Evolutionary conservation across 2,888 invertebrate genomes (phyloP), one percentile per base, ranked within the genome.

Genomic region (Coecobrya sp.): DNA sequence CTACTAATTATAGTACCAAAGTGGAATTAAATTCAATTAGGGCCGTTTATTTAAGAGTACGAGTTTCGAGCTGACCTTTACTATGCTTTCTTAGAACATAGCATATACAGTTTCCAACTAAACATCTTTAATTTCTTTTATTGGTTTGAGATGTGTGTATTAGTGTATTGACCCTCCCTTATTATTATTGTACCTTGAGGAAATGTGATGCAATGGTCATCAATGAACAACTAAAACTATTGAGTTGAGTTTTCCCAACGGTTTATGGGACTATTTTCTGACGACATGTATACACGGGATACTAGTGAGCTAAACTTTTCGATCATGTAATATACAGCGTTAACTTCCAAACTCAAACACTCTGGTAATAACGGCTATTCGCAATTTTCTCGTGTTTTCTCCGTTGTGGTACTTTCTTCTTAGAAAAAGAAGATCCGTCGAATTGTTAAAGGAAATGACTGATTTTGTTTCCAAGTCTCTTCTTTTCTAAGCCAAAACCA

Each of bases 1-100:
- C 13, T 16, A 13, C 76, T 76, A 76, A 76, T 76, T 76, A n/a
- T n/a, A 76, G 76, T 45, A 49, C 76, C 49, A 76, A 49, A 76
- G 13, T 49, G 25, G 19, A 76, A 49, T 45, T 52, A 76, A 76
- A 76, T 76, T 49, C 45, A 76, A 76, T 76, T 49, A 76, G 76
- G 5, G 49, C 0, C 49, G 49, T 49, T 76, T 76, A 76, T 76
- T 13, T 27, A 5, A 8, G 22, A 73, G n/a, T n/a, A n/a, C n/a
- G 11, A 19, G 73, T 36, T 19, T 42, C 25, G 0, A 76, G 45
- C n/a, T 49, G 49, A 49, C 76, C 76, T 76, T 76, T 76, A 13
- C 36, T 19, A 45, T 19, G n/a, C 19, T 73, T 27, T 27, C 25
- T 11, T 10, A 25, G 13, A n/a, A 13, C 55, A n/a, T n/a, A n/a